These are phyloP conservation scores for Plutomurus gul DNA, from an alignment of 1,140 invertebrate species.

Conservation along the genomic window DNA sequence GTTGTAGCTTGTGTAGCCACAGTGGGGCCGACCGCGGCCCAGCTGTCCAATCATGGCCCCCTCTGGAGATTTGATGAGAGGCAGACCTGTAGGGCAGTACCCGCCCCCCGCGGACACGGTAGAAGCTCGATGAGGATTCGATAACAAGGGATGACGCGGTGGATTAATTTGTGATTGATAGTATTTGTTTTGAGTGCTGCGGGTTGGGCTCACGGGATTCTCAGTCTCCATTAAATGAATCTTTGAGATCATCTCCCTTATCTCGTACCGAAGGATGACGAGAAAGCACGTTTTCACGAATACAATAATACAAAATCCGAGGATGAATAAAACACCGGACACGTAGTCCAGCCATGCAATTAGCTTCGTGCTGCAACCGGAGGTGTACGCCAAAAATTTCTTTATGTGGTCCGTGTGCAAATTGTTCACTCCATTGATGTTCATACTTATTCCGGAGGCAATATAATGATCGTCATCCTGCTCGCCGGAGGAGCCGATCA, in stretches of 20 bases:
- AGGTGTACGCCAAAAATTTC: constrained; percentile 44
- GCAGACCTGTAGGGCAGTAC: constrained; percentile 24
- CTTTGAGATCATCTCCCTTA: constrained; percentile 87
- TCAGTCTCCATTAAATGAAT: constrained; percentile 67
- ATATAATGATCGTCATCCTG: neutral
- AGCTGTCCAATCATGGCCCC: neutral
- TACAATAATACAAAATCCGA: constrained; percentile 86
- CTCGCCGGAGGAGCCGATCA: too few relatives aligned
- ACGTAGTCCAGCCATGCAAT: constrained; percentile 52
- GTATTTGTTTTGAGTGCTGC: neutral
- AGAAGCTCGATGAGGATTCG: constrained; percentile 38
- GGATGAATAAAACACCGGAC: constrained; percentile 74
- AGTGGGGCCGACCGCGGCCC: neutral
- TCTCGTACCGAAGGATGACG: constrained; percentile 73
- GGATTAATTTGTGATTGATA: neutral
- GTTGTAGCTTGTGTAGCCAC: neutral
- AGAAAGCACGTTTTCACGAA: constrained; percentile 88
- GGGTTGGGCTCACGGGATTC: neutral
- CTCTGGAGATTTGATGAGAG: constrained; percentile 39
- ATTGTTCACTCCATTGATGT: neutral
- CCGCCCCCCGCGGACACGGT: constrained; percentile 34
- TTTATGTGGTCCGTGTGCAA: constrained; percentile 8
- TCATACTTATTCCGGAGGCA: neutral
- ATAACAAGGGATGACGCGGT: constrained; percentile 32
- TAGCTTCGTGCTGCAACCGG: constrained; percentile 46